Percentiles rank a stretch among this genome's conserved stretches.
These are phyloP conservation scores for Verasper variegatus DNA, from an alignment of 2,113 vertebrate species.

Conservation along the genomic window DNA sequence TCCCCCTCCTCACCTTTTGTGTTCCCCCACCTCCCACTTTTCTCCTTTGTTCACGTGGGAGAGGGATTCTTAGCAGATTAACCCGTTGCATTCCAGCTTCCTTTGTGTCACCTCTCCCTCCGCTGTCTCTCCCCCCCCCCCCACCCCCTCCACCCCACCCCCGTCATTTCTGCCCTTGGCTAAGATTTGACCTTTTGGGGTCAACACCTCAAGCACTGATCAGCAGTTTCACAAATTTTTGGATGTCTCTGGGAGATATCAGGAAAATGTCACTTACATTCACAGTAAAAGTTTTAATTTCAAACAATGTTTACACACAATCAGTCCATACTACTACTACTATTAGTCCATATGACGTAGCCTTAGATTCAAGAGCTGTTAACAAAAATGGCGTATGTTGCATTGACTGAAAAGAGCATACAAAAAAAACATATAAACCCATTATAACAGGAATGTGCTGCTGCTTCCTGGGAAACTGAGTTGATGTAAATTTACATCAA, in stretches of 20 bases:
- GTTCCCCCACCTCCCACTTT: conserved; percentile 64
- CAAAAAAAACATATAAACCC: too few species aligned
- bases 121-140: not conserved
- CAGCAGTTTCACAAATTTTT: conserved; percentile 44
- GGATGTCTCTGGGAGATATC: not conserved
- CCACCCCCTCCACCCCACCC: not conserved
- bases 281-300: not conserved
- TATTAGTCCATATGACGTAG: too few species aligned
- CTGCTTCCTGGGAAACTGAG: not conserved
- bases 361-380: too few species aligned
- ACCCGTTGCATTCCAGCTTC: conserved; percentile 80
- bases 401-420: too few species aligned
- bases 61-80: conserved; percentile 80
- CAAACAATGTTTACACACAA: not conserved
- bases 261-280: not conserved
- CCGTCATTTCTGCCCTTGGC: conserved; percentile 55
- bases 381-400: too few species aligned
- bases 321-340: not conserved
- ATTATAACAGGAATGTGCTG: too few species aligned
- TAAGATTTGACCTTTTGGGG: conserved; percentile 57
- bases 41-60: conserved; percentile 76
- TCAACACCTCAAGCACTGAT: conserved; percentile 37
- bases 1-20: conserved; percentile 74
- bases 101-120: conserved; percentile 74
- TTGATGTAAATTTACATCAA: not conserved